Percentiles rank a stretch among this genome's conserved stretches.
phyloP scores from a whole-genome alignment of 37 sponge, comb jelly and placozoan species.

The Ephydatia muelleri region DNA sequence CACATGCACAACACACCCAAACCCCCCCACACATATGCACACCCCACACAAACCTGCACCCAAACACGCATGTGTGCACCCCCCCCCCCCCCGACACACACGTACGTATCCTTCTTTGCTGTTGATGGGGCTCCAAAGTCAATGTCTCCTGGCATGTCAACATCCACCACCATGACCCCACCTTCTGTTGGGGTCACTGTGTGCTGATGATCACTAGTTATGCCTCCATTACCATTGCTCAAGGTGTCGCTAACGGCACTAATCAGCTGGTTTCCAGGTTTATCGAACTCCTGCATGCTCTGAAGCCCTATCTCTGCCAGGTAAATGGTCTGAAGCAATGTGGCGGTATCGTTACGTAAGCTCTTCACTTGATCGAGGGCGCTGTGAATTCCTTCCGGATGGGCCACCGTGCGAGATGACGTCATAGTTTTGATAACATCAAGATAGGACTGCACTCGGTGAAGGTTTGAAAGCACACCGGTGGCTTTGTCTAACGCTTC shows the following conservation, averaged over 20 bases:
- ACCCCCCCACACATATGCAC: too few relatives aligned
- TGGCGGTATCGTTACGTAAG: slow-evolving; percentile 35
- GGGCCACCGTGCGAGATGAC: background rate
- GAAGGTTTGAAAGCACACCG: slow-evolving; percentile 54
- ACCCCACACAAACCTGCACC: too few relatives aligned
- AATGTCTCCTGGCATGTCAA: background rate
- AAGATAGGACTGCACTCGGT: slow-evolving; percentile 58
- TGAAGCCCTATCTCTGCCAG: slow-evolving; percentile 64
- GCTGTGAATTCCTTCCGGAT: slow-evolving; percentile 16
- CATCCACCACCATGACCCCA: slow-evolving; percentile 10
- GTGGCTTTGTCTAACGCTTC: slow-evolving; percentile 57
- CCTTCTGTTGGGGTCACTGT: too few relatives aligned
- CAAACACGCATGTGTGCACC: too few relatives aligned
- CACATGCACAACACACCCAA: too few relatives aligned
- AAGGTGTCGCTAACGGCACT: background rate
- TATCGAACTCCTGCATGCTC: slow-evolving; percentile 33
- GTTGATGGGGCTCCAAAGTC: background rate
- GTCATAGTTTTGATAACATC: slow-evolving; percentile 39
- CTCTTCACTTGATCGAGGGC: slow-evolving; percentile 57
- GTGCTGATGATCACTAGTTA: too few relatives aligned
- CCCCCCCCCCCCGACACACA: too few relatives aligned
- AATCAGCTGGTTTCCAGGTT: background rate
- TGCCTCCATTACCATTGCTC: too few relatives aligned
- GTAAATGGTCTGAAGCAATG: slow-evolving; percentile 59
- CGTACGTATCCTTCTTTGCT: background rate